phyloP scores from a whole-genome alignment of 2,797 vertebrate species.

The Chelon auratus region DNA sequence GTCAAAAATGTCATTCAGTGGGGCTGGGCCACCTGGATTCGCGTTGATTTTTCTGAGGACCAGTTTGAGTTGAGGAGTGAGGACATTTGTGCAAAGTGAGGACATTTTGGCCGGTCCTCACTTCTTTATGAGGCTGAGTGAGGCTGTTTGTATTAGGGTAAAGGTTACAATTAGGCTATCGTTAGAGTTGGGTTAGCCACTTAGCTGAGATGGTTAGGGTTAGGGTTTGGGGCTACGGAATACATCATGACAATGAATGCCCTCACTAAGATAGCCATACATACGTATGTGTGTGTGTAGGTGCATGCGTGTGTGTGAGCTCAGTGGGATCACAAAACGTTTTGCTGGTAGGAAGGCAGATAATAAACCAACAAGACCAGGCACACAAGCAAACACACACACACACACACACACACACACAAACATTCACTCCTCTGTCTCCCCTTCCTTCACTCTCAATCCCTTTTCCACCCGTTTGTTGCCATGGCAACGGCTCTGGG shows the following conservation, averaged over 20 bases:
- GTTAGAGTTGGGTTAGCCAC: too few relatives aligned
- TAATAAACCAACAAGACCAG: conserved; percentile 71
- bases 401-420: conserved; percentile 30
- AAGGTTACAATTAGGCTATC: too few relatives aligned
- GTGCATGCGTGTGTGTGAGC: conserved; percentile 18
- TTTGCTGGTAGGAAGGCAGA: conserved; percentile 71
- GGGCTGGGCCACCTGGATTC: conserved; percentile 40
- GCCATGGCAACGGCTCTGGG: conserved; percentile 76
- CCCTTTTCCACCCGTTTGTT: conserved; percentile 68
- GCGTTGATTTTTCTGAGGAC: not conserved
- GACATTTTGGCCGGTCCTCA: too few relatives aligned
- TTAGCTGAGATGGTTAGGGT: too few relatives aligned
- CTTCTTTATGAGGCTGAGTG: too few relatives aligned
- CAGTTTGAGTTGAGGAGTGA: too few relatives aligned
- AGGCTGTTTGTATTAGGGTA: too few relatives aligned
- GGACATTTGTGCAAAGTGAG: too few relatives aligned
- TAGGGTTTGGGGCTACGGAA: too few relatives aligned
- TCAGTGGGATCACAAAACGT: conserved; percentile 65
- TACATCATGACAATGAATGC: too few relatives aligned
- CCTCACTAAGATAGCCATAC: too few relatives aligned
- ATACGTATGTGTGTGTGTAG: conserved; percentile 3
- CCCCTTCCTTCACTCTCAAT: conserved; percentile 52
- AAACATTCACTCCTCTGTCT: conserved; percentile 43
- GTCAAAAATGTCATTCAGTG: conserved; percentile 50
- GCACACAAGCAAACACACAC: conserved; percentile 41